Conservation (phyloP, 2,888 invertebrate genomes). For the Agapostemon virescens region DNA sequence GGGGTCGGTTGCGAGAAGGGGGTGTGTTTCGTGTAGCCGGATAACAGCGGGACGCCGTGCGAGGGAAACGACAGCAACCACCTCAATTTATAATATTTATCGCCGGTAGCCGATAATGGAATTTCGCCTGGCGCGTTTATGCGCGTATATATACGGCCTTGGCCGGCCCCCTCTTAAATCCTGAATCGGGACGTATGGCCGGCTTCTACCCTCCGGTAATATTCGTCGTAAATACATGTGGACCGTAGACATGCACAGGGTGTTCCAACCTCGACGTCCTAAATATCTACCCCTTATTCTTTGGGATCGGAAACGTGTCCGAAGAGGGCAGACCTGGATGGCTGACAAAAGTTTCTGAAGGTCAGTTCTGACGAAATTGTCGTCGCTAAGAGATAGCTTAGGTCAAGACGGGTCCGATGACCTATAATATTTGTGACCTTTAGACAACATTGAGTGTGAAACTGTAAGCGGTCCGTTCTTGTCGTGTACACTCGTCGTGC, state of each 20-base stretch:
- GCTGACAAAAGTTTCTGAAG: not conserved
- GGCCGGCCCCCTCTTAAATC: constrained; percentile 62
- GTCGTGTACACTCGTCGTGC: no score
- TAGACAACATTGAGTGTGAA: no score
- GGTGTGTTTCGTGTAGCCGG: constrained; percentile 48
- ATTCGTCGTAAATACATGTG: constrained; percentile 63
- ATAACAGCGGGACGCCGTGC: constrained; percentile 22
- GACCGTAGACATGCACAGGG: constrained; percentile 4
- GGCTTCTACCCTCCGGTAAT: constrained; percentile 53
- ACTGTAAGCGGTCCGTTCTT: no score
- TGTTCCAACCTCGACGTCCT: not conserved
- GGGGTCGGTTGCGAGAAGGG: constrained; percentile 22
- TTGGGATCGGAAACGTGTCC: not conserved
- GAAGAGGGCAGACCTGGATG: not conserved
- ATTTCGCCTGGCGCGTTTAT: constrained; percentile 69
- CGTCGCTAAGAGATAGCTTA: not conserved
- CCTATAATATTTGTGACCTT: not conserved
- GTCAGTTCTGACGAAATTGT: not conserved
- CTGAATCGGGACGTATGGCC: constrained; percentile 60
- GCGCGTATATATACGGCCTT: constrained; percentile 40
- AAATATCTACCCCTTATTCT: not conserved
- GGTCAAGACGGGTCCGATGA: not conserved
- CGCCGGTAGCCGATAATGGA: constrained; percentile 77
- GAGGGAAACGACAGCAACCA: constrained; percentile 51
- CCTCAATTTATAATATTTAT: constrained; percentile 80